Base-by-base conservation (phyloP, 2,113 vertebrate species). In the Galbula dea region DNA sequence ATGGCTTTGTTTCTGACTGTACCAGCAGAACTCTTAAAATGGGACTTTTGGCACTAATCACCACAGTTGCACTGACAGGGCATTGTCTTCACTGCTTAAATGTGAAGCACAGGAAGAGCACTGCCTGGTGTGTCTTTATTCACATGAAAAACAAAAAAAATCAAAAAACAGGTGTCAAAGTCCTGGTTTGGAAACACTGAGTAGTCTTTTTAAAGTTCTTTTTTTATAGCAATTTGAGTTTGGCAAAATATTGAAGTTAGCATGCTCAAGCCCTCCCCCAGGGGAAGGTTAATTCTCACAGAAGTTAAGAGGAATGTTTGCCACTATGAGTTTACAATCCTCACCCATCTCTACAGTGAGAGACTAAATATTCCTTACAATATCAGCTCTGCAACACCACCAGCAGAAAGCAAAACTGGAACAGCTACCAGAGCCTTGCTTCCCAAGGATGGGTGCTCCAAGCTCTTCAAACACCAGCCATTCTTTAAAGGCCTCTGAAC, bases 11-110 rank as follows among this genome's bases (percentile, higher is more conserved):
- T 90, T 81, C 76, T 93, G 83, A 75, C 86, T 84, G 19, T 48
- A 95, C 61, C 65, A 86, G 59, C 61, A 41, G 11, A 83, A 65
- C 36, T 88, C 86, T 63, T 93, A 83, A 86, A 94, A 86, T 27
- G 41, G 86, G 73, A 71, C 24, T 90, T 94, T 75, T 86, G 86
- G 86, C 83, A 90, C 57, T 88, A 86, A 88, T 49, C 75, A 74
- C 24, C 39, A 78, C 43, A 39, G 41, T 69, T 7, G 0, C 43
- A 62, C 37, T 94, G 72, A 86, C 79, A 88, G 59, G 26, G 45
- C 84, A 90, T 81, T 88, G 55, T 55, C 49, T 65, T 72, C 89
- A 66, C 45, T 69, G 45, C 68, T 83, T 76, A 82, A 89, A 71
- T 45, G 26, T 15, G 37, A 43, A 72, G 78, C 52, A 85, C 73